Percentiles rank a stretch among this genome's conserved stretches.
Conservation (phyloP, 2,113 vertebrate species). For the Prinia subflava region DNA sequence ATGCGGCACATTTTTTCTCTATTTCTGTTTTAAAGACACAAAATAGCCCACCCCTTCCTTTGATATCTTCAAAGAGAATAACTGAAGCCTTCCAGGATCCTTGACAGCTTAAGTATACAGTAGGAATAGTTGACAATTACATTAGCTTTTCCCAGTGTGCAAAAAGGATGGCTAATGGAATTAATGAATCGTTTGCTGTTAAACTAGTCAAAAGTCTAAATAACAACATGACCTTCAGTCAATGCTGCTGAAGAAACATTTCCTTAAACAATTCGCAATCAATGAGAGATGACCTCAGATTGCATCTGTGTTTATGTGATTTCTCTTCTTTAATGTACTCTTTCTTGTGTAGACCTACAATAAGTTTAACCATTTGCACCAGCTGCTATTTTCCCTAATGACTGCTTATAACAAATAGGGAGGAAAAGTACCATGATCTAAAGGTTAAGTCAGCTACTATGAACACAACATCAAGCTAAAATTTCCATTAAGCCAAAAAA, state of each 20-base stretch:
- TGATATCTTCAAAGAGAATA: constrained; percentile 38
- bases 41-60: constrained; percentile 33
- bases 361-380: not conserved
- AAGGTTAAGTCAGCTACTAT: not conserved
- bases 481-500: not conserved
- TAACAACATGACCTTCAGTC: constrained; percentile 47
- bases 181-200: constrained; percentile 51
- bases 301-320: not conserved
- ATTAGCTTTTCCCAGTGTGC: constrained; percentile 19
- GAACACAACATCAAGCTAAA: not conserved
- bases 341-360: not conserved
- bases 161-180: constrained; percentile 48
- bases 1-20: not conserved
- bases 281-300: not conserved
- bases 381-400: not conserved
- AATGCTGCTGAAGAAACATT: not conserved
- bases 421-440: not conserved
- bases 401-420: not conserved
- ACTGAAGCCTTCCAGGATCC: constrained; percentile 44
- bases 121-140: constrained; percentile 44
- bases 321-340: constrained; percentile 14
- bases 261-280: constrained; percentile 24
- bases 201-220: constrained; percentile 27
- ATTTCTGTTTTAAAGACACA: constrained; percentile 29
- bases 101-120: constrained; percentile 58